Conservation (phyloP, 2,797 vertebrate species). For the Urosaurus nigricauda region DNA sequence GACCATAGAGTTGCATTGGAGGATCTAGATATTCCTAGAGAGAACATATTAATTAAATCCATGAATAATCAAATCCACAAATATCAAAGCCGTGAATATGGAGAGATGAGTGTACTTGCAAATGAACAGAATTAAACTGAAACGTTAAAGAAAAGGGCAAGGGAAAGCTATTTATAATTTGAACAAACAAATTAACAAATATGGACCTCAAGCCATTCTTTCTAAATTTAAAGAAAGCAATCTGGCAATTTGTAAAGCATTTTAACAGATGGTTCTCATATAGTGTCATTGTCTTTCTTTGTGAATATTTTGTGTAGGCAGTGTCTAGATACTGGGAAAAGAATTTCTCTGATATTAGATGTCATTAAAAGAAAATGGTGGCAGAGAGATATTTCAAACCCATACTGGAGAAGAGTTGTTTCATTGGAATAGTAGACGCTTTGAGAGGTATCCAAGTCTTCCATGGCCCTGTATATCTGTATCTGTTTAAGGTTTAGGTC, state of each 20-base stretch:
- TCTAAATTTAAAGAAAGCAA: neutral
- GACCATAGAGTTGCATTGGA: too few relatives aligned
- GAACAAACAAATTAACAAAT: conserved; percentile 2
- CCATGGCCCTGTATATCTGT: neutral
- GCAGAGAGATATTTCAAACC: neutral
- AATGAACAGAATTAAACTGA: neutral
- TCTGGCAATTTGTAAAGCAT: neutral
- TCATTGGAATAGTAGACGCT: neutral
- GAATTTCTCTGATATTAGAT: neutral
- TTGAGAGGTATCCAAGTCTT: neutral
- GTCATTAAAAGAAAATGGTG: conserved; percentile 28
- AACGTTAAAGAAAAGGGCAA: neutral
- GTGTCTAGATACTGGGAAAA: neutral
- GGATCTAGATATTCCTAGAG: too few relatives aligned
- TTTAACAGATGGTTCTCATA: neutral
- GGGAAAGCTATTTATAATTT: too few relatives aligned
- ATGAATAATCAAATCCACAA: too few relatives aligned
- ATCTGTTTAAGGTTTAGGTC: neutral
- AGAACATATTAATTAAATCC: too few relatives aligned
- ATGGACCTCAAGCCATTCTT: neutral
- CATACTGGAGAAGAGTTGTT: neutral
- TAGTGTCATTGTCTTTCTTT: neutral
- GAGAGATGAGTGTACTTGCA: too few relatives aligned
- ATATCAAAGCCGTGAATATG: too few relatives aligned
- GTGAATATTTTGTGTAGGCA: conserved; percentile 16